Evolutionary conservation across 2,113 vertebrate species (phyloP), one percentile per base, ranked within the genome.

Genomic region (Cyrtonyx montezumae): DNA sequence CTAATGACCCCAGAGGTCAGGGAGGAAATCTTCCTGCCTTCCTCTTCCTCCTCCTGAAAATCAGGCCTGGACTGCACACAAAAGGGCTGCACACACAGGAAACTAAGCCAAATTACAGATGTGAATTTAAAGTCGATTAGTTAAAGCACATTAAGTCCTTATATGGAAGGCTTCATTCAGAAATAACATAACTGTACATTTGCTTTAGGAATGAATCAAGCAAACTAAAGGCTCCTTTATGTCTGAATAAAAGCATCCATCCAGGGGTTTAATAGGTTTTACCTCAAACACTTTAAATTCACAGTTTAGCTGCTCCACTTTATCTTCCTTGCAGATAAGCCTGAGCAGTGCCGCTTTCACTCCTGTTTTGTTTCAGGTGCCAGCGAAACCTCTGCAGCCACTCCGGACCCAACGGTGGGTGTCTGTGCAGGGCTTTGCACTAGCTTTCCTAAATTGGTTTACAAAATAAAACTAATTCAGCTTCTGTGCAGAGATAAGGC

Each of bases 381-480:
- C 36, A 90, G 40, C 30, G 77, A 78, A 94, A 84, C 56, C 37
- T 74, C 79, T 80, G 48, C 65, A 85, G 34, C 43, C 55, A 75
- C 51, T 92, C 68, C 34, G 66, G 90, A 85, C 87, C 30, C 2
- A 13, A 94, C 83, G 75, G 46, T 0, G 20, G 32, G 61, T 37
- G 58, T 78, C 56, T 78, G 36, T 22, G 40, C 32, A 88, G 49
- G 16, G 22, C 34, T 80, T 83, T 77, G 56, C 61, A 48, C 42
- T 91, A 93, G 76, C 32, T 95, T 94, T 90, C 56, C 84, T 91
- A 93, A 94, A 91, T n/a, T 86, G 73, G 82, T 94, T 94, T 94
- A 92, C 91, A 95, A 94, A 94, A 96, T 88, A 80, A 84, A 95
- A 28, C 84, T 85, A 88, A 91, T 91, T 91, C 90, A 73, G 59